Base-by-base conservation (phyloP, 2,888 invertebrate genomes). In the Hemaris fuciformis region DNA sequence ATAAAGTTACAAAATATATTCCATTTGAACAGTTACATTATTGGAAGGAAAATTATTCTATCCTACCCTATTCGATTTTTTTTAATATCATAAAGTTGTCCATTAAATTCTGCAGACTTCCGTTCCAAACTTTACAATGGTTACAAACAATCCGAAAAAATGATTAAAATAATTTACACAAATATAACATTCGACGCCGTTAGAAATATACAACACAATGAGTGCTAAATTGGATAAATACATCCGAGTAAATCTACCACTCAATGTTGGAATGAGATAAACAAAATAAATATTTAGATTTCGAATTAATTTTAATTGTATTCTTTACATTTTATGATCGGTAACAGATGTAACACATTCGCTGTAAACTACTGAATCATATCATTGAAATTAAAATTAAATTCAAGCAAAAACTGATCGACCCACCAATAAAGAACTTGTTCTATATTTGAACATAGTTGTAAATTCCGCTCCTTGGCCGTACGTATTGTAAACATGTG, bases 181-280 rank as follows among this genome's bases (percentile, higher is more conserved):
- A 88, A 89, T 89, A 89, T 86, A 87, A 84, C 82, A 81, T 82
- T 80, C 75, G 81, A 85, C 80, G 77, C 77, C 81, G 79, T 73
- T 81, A 71, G 82, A 25, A 18, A 31, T 82, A 76, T 81, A 86
- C 80, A 87, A 88, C 83, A 85, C 81, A 86, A 84, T 81, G 84
- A 83, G 82, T 78, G 77, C 77, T 82, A 79, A n/a, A 73, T 76
- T 74, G 74, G n/a, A 78, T 76, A 79, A 74, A 76, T 72, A 82
- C 68, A 77, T 71, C 72, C 64, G 76, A 79, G 83, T 84, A 81
- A 77, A 73, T 80, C 73, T 78, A 84, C 83, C 81, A 85, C 82
- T 82, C 80, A 77, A 83, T 72, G 82, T 79, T 89, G 91, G 88
- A 89, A 89, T 90, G 89, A 88, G 83, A 85, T 80, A 80, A 83